A percentile compares a stretch with the other conserved stretches of the same genome.
Conservation (phyloP, 2,113 vertebrate genomes). For the Clupea harengus region DNA sequence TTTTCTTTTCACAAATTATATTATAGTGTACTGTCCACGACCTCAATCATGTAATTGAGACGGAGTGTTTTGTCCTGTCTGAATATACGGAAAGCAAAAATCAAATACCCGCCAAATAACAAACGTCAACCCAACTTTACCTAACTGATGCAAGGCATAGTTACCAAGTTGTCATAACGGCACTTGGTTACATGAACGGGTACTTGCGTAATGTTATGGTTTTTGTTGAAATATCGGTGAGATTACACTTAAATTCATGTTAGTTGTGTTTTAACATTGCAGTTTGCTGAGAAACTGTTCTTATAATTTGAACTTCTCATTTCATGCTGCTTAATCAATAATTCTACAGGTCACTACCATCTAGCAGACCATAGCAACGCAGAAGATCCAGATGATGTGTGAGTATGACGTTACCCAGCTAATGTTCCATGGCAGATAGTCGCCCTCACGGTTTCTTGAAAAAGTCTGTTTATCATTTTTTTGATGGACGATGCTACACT, state of each 20-base stretch:
- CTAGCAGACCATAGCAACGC: not conserved
- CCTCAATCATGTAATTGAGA: too few relatives aligned
- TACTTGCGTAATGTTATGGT: not conserved
- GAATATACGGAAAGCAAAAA: too few relatives aligned
- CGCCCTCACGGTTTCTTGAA: not conserved
- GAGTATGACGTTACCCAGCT: not conserved
- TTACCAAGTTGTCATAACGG: not conserved
- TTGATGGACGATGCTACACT: not conserved
- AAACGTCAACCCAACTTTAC: too few relatives aligned
- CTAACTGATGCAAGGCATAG: too few relatives aligned
- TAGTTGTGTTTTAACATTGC: not conserved
- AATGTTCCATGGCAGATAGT: not conserved
- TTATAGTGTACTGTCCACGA: too few relatives aligned
- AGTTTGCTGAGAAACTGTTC: not conserved
- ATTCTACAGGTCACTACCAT: not conserved
- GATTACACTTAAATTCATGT: too few relatives aligned
- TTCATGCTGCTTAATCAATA: not conserved
- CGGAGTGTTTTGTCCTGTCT: too few relatives aligned
- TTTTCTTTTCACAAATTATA: too few relatives aligned
- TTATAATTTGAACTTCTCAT: not conserved
- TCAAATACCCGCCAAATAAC: too few relatives aligned
- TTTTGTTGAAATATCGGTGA: not conserved
- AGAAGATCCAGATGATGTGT: not conserved
- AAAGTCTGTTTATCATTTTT: not conserved
- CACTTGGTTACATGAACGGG: not conserved